phyloP scores from a whole-genome alignment of 2,888 invertebrate species.

The Petrolisthes cinctipes region DNA sequence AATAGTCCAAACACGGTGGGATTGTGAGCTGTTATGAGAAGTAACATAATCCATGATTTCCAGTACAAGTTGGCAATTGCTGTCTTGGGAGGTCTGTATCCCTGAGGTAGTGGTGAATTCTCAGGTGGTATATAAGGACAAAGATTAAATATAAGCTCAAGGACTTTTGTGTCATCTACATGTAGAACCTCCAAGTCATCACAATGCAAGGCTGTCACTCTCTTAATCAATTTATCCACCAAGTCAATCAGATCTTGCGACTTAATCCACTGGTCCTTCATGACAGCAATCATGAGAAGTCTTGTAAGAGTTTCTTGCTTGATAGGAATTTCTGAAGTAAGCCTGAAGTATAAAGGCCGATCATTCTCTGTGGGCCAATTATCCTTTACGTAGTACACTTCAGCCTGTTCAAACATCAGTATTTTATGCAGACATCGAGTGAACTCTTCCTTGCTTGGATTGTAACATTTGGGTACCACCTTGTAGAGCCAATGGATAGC shows the following conservation, averaged over 20 bases:
- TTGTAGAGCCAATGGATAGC: constrained; percentile 91
- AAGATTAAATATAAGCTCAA: constrained; percentile 90
- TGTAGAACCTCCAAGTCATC: constrained; percentile 67
- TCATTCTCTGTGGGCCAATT: constrained; percentile 93
- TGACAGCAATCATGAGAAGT: constrained; percentile 84
- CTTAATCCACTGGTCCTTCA: constrained; percentile 71
- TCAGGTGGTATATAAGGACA: constrained; percentile 93
- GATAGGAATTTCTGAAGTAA: constrained; percentile 90
- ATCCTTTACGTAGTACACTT: constrained; percentile 72
- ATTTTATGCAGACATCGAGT: constrained; percentile 78
- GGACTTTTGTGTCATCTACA: constrained; percentile 76
- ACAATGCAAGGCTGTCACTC: constrained; percentile 58
- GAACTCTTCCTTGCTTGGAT: constrained; percentile 80
- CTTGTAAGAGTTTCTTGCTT: constrained; percentile 85
- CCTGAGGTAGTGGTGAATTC: constrained; percentile 87
- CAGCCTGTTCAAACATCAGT: constrained; percentile 65
- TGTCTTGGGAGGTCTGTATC: constrained; percentile 87
- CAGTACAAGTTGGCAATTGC: constrained; percentile 94
- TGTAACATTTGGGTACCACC: constrained; percentile 81
- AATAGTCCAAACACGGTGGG: constrained; percentile 86
- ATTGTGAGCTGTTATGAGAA: constrained; percentile 93
- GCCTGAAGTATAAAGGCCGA: constrained; percentile 80
- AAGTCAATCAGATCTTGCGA: constrained; percentile 61
- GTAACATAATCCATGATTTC: constrained; percentile 91
- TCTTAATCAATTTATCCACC: constrained; percentile 77